Percentiles rank a stretch among this genome's conserved stretches.
These are phyloP conservation scores for Megaceryle maxima DNA, from an alignment of 2,113 vertebrate species.

Conservation along the genomic window DNA sequence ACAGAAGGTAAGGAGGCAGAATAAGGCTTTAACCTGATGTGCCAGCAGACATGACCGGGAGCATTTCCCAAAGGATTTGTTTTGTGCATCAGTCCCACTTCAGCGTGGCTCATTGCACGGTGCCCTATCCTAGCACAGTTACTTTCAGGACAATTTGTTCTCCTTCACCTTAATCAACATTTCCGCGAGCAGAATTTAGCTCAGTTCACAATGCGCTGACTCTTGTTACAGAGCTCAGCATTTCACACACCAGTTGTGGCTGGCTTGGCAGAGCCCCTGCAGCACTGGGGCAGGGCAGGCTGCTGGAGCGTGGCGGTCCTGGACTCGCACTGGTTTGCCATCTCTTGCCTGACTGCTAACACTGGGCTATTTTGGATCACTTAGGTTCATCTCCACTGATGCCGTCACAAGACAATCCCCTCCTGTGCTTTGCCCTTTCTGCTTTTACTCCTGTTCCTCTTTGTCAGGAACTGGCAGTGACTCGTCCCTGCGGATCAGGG, in stretches of 20 bases:
- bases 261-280: not conserved
- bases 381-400: not conserved
- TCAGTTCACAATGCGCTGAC: not conserved
- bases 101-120: not conserved
- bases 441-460: not conserved
- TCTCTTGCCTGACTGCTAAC: not conserved
- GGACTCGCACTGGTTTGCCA: not conserved
- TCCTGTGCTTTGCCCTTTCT: not conserved
- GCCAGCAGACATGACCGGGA: not conserved
- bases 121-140: not conserved
- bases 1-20: not conserved
- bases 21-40: not conserved
- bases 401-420: not conserved
- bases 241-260: not conserved
- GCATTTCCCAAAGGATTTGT: not conserved
- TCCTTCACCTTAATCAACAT: not conserved
- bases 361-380: not conserved
- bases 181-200: not conserved
- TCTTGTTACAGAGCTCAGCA: not conserved
- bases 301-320: not conserved
- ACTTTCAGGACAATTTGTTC: not conserved
- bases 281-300: not conserved
- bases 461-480: not conserved
- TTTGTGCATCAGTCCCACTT: not conserved
- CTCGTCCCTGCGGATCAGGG: accelerated